These are phyloP conservation scores for Tiliacea citrago DNA, from an alignment of 2,888 invertebrate genomes.

Conservation along the genomic window DNA sequence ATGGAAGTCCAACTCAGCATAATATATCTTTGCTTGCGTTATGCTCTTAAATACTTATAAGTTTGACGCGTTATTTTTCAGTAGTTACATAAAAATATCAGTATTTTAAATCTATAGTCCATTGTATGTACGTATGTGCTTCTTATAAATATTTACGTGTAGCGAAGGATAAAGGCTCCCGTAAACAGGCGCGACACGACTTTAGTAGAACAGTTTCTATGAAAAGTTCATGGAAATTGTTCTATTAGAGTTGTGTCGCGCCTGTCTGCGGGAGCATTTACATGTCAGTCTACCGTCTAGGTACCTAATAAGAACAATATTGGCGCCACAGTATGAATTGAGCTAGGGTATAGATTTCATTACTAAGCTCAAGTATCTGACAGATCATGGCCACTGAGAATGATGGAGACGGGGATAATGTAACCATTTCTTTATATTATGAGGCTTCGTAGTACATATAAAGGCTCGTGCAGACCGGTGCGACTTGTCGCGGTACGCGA, in stretches of 20 bases:
- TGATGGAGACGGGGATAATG: constrained; percentile 38
- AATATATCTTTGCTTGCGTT: neutral
- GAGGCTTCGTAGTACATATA: neutral
- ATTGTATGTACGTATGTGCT: neutral
- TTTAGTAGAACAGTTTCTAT: too few species aligned
- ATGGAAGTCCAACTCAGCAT: too few species aligned
- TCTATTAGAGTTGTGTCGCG: too few species aligned
- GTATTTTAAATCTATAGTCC: neutral
- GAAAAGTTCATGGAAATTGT: too few species aligned
- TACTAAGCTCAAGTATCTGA: constrained; percentile 58
- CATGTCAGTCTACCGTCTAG: neutral
- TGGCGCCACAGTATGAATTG: constrained; percentile 45
- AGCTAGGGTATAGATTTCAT: constrained; percentile 56
- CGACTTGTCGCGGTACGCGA: too few species aligned
- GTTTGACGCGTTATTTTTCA: constrained; percentile 7
- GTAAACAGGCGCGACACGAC: too few species aligned
- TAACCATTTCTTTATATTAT: constrained; percentile 42
- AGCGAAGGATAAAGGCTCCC: neutral
- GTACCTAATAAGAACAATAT: constrained; percentile 41
- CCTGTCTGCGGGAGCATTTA: too few species aligned
- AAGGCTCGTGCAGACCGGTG: too few species aligned
- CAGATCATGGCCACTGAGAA: constrained; percentile 46
- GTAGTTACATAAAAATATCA: too few species aligned
- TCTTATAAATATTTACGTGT: constrained; percentile 11
- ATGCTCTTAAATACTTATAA: neutral